Evolutionary conservation across 2,797 vertebrate species (phyloP).

Genomic region (Anolis apletophallus): DNA sequence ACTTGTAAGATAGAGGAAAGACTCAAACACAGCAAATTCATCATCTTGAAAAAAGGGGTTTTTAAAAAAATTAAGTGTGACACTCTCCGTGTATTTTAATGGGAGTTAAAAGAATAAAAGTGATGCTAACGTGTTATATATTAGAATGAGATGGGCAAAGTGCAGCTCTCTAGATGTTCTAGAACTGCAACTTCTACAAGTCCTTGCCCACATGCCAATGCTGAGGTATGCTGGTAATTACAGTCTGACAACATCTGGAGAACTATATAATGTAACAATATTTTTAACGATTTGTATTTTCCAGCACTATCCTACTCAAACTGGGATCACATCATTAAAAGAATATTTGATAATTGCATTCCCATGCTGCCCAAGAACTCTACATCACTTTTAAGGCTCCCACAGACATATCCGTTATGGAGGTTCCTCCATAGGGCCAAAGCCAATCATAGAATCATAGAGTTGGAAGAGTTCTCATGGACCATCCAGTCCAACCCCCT

Average conservation of each 20-base stretch:
- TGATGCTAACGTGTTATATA: neutral
- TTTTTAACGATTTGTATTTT: neutral
- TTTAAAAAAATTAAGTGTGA: neutral
- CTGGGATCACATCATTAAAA: neutral
- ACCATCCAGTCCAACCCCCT: too few species aligned
- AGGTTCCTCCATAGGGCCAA: too few species aligned
- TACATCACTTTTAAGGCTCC: neutral
- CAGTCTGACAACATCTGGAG: too few species aligned
- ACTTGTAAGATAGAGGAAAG: neutral
- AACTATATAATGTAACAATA: neutral
- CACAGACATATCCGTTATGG: too few species aligned
- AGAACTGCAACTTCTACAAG: neutral
- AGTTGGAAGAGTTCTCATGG: too few species aligned
- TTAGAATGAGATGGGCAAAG: too few species aligned
- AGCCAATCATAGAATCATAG: too few species aligned
- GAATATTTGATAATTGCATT: neutral
- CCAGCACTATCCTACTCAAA: too few species aligned
- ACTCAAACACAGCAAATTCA: neutral
- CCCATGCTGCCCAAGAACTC: neutral
- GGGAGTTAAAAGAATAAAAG: neutral
- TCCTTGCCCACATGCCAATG: neutral
- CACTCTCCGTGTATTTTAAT: neutral
- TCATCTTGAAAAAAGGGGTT: neutral
- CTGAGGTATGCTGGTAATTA: too few species aligned
- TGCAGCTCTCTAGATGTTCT: neutral